Conservation (phyloP, 2,113 vertebrate species). For the Chloropsis cyanopogon region DNA sequence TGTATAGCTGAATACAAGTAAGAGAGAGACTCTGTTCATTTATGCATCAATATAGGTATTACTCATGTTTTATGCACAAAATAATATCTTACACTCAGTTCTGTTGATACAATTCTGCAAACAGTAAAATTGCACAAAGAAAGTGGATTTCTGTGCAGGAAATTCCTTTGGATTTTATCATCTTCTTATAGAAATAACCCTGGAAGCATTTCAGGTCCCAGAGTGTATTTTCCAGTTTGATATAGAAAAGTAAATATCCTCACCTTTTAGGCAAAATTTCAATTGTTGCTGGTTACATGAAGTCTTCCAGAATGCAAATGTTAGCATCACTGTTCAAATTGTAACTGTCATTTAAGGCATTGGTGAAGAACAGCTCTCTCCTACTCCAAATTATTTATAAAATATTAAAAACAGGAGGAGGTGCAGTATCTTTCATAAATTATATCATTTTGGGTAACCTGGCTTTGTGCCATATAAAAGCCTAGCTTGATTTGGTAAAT, state of each 20-base stretch:
- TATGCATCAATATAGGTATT: not conserved
- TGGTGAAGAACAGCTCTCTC: not conserved
- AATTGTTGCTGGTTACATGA: not conserved
- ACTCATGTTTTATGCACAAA: not conserved
- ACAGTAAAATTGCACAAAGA: not conserved
- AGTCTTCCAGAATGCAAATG: not conserved
- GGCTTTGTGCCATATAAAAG: not conserved
- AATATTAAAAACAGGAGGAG: not conserved
- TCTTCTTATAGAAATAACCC: not conserved
- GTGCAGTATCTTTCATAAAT: not conserved
- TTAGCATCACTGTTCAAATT: not conserved
- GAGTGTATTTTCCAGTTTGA: not conserved
- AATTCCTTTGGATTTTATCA: not conserved
- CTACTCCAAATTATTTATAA: not conserved
- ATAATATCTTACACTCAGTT: not conserved
- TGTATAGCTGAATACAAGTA: not conserved
- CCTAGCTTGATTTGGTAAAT: not conserved
- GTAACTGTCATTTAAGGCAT: not conserved
- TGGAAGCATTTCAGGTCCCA: not conserved
- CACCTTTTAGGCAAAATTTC: not conserved
- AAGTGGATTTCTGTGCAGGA: not conserved
- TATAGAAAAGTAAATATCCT: not conserved
- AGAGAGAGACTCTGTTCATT: not conserved
- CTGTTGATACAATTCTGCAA: not conserved
- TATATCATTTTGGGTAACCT: not conserved